phyloP scores from a whole-genome alignment of 2,797 vertebrate genomes.

The Furcifer pardalis region DNA sequence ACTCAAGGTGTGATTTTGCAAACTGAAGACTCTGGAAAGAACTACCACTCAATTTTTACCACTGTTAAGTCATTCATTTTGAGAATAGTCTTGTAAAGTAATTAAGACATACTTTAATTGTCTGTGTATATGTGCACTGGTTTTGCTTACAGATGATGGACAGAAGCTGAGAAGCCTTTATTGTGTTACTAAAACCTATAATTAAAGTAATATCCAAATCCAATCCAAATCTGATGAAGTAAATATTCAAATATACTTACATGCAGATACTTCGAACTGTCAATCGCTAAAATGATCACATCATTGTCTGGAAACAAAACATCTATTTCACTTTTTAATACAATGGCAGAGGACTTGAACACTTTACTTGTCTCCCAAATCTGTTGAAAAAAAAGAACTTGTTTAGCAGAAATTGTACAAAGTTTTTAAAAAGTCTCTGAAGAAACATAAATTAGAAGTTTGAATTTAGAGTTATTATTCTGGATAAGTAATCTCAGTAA shows the following conservation, averaged over 20 bases:
- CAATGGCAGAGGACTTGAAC: constrained; percentile 86
- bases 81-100: neutral
- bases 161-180: neutral
- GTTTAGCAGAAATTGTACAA: constrained; percentile 27
- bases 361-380: constrained; percentile 93
- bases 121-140: neutral
- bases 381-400: constrained; percentile 71
- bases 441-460: neutral
- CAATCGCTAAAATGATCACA: constrained; percentile 84
- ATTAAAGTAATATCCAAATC: no score
- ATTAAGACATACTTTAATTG: neutral
- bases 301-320: constrained; percentile 81
- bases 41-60: neutral
- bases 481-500: no score
- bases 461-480: constrained; percentile 9
- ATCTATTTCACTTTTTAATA: constrained; percentile 90
- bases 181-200: neutral
- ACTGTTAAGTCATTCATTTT: neutral
- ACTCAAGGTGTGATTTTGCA: no score
- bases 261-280: constrained; percentile 88
- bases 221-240: neutral
- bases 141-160: neutral
- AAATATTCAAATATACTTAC: constrained; percentile 72
- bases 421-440: constrained; percentile 21
- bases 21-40: neutral